Percentiles rank a stretch among this genome's conserved stretches.
These are phyloP conservation scores for Drosophila oshimai DNA, from an alignment of 1,140 invertebrate species.

Conservation along the genomic window DNA sequence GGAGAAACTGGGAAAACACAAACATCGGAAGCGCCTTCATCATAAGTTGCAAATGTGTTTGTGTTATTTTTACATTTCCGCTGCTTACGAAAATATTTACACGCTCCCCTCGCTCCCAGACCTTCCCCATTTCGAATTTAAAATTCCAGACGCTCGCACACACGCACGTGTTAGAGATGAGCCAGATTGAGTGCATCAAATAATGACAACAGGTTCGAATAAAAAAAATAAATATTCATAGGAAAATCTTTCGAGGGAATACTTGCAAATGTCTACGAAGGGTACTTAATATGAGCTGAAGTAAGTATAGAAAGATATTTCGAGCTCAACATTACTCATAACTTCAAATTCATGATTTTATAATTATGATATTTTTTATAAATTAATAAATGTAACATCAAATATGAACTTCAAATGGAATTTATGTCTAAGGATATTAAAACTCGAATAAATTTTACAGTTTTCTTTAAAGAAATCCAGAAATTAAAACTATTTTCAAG, in stretches of 20 bases:
- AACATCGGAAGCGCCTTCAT: slow-evolving; percentile 44
- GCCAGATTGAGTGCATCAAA: slow-evolving; percentile 20
- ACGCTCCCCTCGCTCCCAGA: slow-evolving; percentile 21
- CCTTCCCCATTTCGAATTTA: slow-evolving; percentile 30
- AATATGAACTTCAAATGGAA: too few species aligned
- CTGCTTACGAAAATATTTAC: slow-evolving; percentile 76
- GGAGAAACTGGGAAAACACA: slow-evolving; percentile 49
- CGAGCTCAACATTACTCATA: too few species aligned
- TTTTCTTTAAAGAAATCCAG: too few species aligned
- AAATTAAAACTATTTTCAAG: too few species aligned
- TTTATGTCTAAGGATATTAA: too few species aligned
- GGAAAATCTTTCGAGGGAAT: neutral
- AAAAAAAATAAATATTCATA: neutral
- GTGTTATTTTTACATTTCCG: slow-evolving; percentile 81
- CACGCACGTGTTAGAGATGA: slow-evolving; percentile 23
- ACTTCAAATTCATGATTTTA: too few species aligned
- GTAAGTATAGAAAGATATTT: too few species aligned
- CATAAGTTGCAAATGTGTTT: slow-evolving; percentile 61
- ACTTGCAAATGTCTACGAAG: too few species aligned
- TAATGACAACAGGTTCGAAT: slow-evolving; percentile 10
- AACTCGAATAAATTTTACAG: too few species aligned
- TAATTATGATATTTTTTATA: too few species aligned
- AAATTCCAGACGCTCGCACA: slow-evolving; percentile 55
- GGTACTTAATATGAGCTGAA: too few species aligned
- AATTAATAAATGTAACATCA: too few species aligned